phyloP scores from a whole-genome alignment of 2,888 invertebrate genomes.

The Ormyrus rosae region DNA sequence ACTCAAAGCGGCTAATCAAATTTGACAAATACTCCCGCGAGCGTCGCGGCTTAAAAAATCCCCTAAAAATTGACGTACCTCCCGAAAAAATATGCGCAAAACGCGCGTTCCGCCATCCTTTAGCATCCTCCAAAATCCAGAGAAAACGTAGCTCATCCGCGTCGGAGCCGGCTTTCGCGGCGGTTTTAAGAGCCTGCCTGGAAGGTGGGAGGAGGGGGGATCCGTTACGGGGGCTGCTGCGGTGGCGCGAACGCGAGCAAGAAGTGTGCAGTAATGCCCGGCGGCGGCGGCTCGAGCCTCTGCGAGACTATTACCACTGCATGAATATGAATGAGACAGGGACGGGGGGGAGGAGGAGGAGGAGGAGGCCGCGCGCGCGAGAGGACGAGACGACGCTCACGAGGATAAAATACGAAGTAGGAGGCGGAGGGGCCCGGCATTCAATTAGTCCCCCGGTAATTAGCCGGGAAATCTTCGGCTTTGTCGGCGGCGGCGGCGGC shows the following conservation, averaged over 20 bases:
- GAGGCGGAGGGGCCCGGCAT: constrained; percentile 69
- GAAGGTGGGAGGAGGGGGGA: background rate
- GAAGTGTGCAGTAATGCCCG: constrained; percentile 61
- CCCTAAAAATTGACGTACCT: too few species aligned
- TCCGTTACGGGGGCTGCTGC: constrained; percentile 36
- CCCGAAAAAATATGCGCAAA: too few species aligned
- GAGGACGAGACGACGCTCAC: constrained; percentile 19
- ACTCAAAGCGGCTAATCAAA: too few species aligned
- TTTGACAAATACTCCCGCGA: too few species aligned
- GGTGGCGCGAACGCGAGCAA: constrained; percentile 68
- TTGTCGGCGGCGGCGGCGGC: constrained; percentile 65
- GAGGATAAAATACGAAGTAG: constrained; percentile 42
- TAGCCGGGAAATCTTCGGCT: constrained; percentile 75
- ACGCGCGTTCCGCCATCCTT: too few species aligned
- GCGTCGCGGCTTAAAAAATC: too few species aligned
- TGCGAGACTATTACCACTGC: constrained; percentile 72
- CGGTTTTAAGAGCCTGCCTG: too few species aligned
- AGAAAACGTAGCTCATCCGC: too few species aligned
- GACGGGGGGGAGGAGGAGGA: constrained; percentile 38
- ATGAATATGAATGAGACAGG: constrained; percentile 75
- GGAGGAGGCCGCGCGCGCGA: constrained; percentile 30
- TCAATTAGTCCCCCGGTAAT: constrained; percentile 76
- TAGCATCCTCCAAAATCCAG: too few species aligned
- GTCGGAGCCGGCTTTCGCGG: too few species aligned
- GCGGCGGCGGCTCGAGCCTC: constrained; percentile 22